Evolutionary conservation across 2,888 invertebrate species (phyloP).

Genomic region (Hyppa rectilinea): DNA sequence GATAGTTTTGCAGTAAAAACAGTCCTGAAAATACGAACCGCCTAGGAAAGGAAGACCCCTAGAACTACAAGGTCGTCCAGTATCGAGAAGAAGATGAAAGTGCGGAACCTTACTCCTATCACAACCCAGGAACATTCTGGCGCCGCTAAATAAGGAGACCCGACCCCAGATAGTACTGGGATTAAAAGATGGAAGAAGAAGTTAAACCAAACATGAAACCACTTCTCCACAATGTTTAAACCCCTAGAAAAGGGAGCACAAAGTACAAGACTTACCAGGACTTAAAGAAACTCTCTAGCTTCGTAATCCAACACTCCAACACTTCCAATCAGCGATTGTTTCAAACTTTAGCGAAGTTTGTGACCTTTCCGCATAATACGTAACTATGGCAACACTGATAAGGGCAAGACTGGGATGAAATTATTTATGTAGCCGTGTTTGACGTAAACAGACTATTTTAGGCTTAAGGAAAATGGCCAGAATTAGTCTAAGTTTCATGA

Average conservation of each 20-base stretch:
- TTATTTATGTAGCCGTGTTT: slow-evolving; percentile 12
- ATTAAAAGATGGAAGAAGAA: too few relatives aligned
- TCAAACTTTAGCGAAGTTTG: slow-evolving; percentile 30
- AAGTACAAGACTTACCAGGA: not conserved
- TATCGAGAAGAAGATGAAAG: too few relatives aligned
- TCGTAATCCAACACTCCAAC: slow-evolving; percentile 1
- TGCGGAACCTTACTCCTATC: too few relatives aligned
- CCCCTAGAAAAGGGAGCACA: not conserved
- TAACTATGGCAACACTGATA: slow-evolving; percentile 30
- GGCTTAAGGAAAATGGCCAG: not conserved
- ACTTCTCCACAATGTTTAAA: not conserved
- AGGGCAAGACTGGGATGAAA: slow-evolving; percentile 7
- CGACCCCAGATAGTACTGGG: too few relatives aligned
- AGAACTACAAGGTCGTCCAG: too few relatives aligned
- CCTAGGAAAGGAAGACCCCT: too few relatives aligned
- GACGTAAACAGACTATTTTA: slow-evolving; percentile 19
- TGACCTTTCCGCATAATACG: slow-evolving; percentile 55
- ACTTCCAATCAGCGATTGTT: slow-evolving; percentile 33
- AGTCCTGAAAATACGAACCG: too few relatives aligned
- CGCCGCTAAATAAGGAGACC: too few relatives aligned
- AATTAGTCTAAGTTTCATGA: not conserved
- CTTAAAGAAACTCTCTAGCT: slow-evolving; percentile 29
- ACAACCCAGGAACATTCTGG: too few relatives aligned
- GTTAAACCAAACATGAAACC: too few relatives aligned
- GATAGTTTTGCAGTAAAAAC: too few relatives aligned